Evolutionary conservation across 2,797 vertebrate genomes (phyloP), one percentile per base, ranked within the genome.

Genomic region (Aselliscus stoliczkanus): DNA sequence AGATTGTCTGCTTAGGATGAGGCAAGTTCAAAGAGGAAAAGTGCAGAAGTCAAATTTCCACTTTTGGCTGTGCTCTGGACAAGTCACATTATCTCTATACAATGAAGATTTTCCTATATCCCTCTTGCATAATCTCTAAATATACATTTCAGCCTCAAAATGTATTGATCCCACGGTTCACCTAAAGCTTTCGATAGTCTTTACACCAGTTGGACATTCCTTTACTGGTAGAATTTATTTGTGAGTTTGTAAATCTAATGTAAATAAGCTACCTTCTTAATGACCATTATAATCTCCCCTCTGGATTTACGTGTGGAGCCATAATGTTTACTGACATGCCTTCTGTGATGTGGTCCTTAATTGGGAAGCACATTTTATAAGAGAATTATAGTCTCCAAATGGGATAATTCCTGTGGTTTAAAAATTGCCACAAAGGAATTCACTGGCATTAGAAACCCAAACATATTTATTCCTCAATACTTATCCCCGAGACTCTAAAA

Each of bases 281-380:
- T 93, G 73, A 86, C 90, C 76, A 90, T 88, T 96, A 94, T 93
- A 85, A 80, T 95, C 86, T 94, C 93, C 44, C 83, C 54, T 82
- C 82, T 83, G 58, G 88, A 94, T 85, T 95, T 92, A 88, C 77
- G 88, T 58, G 31, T 23, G 31, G 80, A 81, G 65, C 69, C 80
- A 62, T 94, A 92, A 96, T 93, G 77, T 96, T 97, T 97, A 97
- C 84, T 94, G 96, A 86, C 87, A 42, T 79, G 58, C 42, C 72
- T 97, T 95, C 89, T 58, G 21, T 70, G 87, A 81, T 94, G 21
- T 92, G 73, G 91, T 93, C 88, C 84, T 96, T 96, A 96, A 96
- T 75, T 95, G 94, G 80, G 62, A 96, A 95, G 77, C 25, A 47
- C 88, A 92, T 96, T 92, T 96, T 95, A 79, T 34, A 52, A 96